These are phyloP conservation scores for Monochamus saltuarius DNA, from an alignment of 1,140 invertebrate species.

Conservation along the genomic window DNA sequence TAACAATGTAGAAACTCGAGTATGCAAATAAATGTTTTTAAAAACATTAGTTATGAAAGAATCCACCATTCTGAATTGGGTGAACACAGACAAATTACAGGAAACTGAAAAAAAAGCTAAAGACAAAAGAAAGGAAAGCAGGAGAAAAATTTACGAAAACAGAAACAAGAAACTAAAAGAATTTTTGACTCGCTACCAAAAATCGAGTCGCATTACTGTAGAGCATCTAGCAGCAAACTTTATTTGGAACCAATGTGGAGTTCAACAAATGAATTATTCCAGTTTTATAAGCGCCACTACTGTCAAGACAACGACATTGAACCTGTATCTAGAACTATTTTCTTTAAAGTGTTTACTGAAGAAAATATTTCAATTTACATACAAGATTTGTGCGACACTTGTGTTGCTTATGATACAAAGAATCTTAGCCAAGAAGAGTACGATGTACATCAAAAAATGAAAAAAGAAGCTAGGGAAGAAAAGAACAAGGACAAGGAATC, in stretches of 20 bases:
- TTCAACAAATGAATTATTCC: constrained; percentile 3
- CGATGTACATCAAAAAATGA: constrained; percentile 10
- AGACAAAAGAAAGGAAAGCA: too few relatives aligned
- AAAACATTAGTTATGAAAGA: not conserved
- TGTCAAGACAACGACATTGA: constrained; percentile 3
- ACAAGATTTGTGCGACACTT: constrained; percentile 24
- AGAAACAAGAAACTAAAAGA: not conserved
- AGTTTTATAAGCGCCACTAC: not conserved
- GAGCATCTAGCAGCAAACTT: not conserved
- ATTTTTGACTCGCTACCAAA: constrained; percentile 1
- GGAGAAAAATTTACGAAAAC: too few relatives aligned
- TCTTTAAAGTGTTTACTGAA: constrained; percentile 6
- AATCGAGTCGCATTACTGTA: constrained; percentile 14
- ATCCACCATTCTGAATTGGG: not conserved
- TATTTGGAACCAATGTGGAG: constrained; percentile 13
- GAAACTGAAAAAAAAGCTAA: too few relatives aligned
- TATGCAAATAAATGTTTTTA: not conserved
- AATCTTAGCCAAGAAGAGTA: constrained; percentile 20
- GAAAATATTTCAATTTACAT: constrained; percentile 18
- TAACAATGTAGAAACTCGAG: not conserved
- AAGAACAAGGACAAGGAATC: constrained; percentile 19
- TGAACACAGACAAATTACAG: constrained; percentile 8
- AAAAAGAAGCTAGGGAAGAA: constrained; percentile 19
- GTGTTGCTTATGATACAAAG: constrained; percentile 12
- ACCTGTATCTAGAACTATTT: constrained; percentile 1